Base-by-base conservation (phyloP, 2,888 invertebrate species). In the Drosophila lutescens region DNA sequence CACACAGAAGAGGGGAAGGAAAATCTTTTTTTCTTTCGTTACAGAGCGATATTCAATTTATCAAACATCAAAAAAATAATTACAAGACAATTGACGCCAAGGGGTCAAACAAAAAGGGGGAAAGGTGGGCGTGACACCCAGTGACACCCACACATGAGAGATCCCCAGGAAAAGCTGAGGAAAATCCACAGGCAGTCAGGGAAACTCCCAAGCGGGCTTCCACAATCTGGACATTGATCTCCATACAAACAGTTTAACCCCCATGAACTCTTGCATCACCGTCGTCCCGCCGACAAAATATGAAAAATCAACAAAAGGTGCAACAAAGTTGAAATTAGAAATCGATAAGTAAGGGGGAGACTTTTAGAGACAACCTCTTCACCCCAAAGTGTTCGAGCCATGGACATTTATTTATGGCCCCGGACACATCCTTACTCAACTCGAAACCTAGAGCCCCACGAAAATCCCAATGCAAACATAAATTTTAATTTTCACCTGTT, bases 201-300 rank as follows among this genome's bases (percentile, higher is more conserved):
- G 54, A 61, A 49, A 60, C 55, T 53, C 26, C 30, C 30, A 32
- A 32, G n/a, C 40, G 34, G 47, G 65, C 36, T 54, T 46, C 56
- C 53, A 53, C 61, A 43, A 61, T 56, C 56, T 46, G 85, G 74
- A 75, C 89, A 76, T 75, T 85, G 89, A 85, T 85, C 85, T 89
- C 68, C 89, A 85, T 78, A 88, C 85, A 89, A 67, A 78, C 88
- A 85, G 88, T 85, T 85, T 85, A 89, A 87, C 89, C 87, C 47
- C 65, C 36, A 6, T 44, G 89, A 86, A 71, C 85, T 85, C 85
- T 88, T 85, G 85, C 89, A 76, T 87, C 36, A 50, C n/a, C 17
- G 43, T 30, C 30, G 26, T 23, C 23, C 23, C 23, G 23, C 10
- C 15, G 43, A 15, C 51, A 41, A 43, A 54, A 43, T 40, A 59